Conservation (phyloP, 2,888 invertebrate species). For the Tipula vernalis region DNA sequence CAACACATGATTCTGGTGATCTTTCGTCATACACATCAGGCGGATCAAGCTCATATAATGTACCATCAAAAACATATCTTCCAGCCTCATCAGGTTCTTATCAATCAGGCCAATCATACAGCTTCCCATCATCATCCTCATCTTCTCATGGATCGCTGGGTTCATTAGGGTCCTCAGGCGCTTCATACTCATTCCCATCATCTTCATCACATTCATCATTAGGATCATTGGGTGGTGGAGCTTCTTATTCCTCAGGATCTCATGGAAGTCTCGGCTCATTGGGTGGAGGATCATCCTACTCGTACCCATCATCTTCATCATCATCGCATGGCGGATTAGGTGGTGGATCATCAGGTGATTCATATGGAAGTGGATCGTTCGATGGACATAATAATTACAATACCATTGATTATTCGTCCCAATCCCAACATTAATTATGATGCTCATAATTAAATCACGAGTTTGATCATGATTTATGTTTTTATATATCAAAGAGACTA, state of each 20-base stretch:
- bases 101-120: not conserved
- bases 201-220: not conserved
- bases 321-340: not conserved
- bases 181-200: not conserved
- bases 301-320: not conserved
- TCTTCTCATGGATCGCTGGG: not conserved
- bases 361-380: not conserved
- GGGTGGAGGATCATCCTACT: not conserved
- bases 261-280: not conserved
- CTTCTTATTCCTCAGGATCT: not conserved
- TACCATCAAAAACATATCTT: not conserved
- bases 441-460: not conserved
- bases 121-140: not conserved
- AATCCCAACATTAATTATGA: not conserved
- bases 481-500: not conserved
- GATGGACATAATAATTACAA: not conserved
- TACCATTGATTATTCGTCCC: not conserved
- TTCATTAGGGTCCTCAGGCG: not conserved
- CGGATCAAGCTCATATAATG: not conserved
- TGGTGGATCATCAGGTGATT: not conserved
- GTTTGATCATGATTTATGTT: not conserved
- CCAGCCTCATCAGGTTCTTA: not conserved
- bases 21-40: not conserved
- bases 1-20: not conserved
- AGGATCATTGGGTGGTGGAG: not conserved